Evolutionary conservation across 2,797 vertebrate species (phyloP), one percentile per base, ranked within the genome.

Genomic region (Anguilla anguilla): DNA sequence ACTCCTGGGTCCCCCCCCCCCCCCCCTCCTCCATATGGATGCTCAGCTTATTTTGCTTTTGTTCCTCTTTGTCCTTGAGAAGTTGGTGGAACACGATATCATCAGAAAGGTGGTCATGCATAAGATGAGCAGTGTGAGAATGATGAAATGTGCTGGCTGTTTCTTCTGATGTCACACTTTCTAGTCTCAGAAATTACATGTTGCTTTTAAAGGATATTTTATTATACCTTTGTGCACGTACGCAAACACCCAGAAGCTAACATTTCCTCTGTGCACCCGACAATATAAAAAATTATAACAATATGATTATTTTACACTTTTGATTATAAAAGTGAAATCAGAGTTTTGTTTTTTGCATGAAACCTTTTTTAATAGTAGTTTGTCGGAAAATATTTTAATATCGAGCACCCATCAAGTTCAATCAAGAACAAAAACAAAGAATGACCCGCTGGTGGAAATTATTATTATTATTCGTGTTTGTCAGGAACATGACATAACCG

Each of bases 51-150:
- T 79, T 79, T 46, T 22, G 17, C 13, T 6, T 43, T 79, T 79
- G 74, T 79, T 79, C 39, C 31, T 46, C 39, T 79, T 46, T 46
- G 74, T 79, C 74, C 74, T 79, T 79, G 74, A 79, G 35, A 46
- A 79, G 31, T 79, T 43, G 46, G 74, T 22, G 31, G 74, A 79
- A 46, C 17, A 22, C 28, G 74, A 79, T 79, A 79, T 43, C 74
- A 79, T 46, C 39, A 46, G 31, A 79, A 22, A 79, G 74, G 35
- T 46, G 74, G 39, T 46, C 74, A 79, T 79, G 74, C 74, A 79
- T 79, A 79, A 10, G 74, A 79, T 79, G 74, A 46, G 35, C 74
- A 22, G 5, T 25, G 3, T 79, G 74, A 6, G 5, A 43, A 19
- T 25, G 28, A 46, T 46, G 35, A 79, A 35, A 79, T 19, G 39